Percentiles rank a stretch among this genome's conserved stretches.
These are phyloP conservation scores for Eubasilissa regina DNA, from an alignment of 1,140 invertebrate species.

Conservation along the genomic window DNA sequence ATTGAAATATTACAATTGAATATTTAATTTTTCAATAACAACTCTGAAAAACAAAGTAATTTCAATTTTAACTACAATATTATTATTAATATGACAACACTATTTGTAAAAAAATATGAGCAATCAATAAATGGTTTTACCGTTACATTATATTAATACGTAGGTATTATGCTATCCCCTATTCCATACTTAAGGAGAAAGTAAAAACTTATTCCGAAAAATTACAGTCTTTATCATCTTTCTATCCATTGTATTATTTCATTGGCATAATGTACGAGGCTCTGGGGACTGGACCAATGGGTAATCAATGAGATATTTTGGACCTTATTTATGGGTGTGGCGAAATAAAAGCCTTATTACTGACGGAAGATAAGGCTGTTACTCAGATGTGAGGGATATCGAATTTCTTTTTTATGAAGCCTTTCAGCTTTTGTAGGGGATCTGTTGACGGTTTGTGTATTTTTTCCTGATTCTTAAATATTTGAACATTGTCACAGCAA, in stretches of 20 bases:
- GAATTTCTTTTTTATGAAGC: conserved; percentile 34
- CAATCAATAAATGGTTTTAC: too few species aligned
- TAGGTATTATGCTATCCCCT: too few species aligned
- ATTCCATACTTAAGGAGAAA: background rate
- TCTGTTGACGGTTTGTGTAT: background rate
- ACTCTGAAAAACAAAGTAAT: too few species aligned
- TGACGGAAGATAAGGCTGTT: conserved; percentile 30
- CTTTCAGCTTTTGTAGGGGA: background rate
- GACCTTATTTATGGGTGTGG: conserved; percentile 31
- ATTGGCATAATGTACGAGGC: conserved; percentile 1
- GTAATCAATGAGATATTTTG: conserved; percentile 34
- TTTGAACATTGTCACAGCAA: too few species aligned
- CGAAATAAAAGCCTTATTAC: conserved; percentile 43
- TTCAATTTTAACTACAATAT: too few species aligned
- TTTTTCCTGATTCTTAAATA: too few species aligned
- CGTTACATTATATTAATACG: too few species aligned
- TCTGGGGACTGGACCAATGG: background rate
- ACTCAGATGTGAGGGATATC: conserved; percentile 36
- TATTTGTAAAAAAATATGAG: too few species aligned
- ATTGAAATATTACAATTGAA: too few species aligned
- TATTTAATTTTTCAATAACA: too few species aligned
- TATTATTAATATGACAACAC: too few species aligned
- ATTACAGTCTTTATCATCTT: conserved; percentile 9
- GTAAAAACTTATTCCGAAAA: conserved; percentile 10
- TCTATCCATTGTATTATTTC: conserved; percentile 15